These are phyloP conservation scores for Bombus ignitus DNA, from an alignment of 1,140 invertebrate genomes.

Conservation along the genomic window DNA sequence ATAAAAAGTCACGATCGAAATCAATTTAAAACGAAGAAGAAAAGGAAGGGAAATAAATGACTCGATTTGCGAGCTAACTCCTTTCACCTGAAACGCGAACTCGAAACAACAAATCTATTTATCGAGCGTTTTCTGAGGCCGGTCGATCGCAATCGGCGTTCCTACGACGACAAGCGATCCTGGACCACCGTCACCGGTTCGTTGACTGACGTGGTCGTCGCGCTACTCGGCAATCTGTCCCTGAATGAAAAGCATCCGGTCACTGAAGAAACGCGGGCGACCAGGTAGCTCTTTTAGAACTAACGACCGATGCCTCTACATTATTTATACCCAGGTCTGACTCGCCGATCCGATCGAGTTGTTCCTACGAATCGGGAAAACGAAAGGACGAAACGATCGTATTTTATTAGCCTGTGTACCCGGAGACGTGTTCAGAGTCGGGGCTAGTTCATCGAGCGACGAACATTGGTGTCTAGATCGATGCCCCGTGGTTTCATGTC, in stretches of 20 bases:
- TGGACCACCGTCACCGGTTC: constrained; percentile 36
- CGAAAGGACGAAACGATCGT: constrained; percentile 55
- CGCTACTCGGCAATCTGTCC: constrained; percentile 58
- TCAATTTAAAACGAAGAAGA: neutral
- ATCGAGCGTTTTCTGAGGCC: neutral
- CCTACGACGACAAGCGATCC: constrained; percentile 15
- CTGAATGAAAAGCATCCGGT: constrained; percentile 50
- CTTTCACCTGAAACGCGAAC: constrained; percentile 1
- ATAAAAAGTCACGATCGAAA: too few species aligned
- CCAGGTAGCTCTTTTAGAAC: constrained; percentile 57
- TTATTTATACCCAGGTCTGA: constrained; percentile 61
- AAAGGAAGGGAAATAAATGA: neutral
- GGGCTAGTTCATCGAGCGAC: constrained; percentile 10
- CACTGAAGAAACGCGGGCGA: constrained; percentile 48
- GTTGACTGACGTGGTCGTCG: constrained; percentile 31
- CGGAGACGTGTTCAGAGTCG: constrained; percentile 11
- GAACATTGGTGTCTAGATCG: constrained; percentile 1
- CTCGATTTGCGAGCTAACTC: neutral
- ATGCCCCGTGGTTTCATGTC: neutral
- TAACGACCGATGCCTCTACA: constrained; percentile 66
- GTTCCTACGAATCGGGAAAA: constrained; percentile 64
- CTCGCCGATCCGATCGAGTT: constrained; percentile 34
- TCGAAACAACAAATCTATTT: constrained; percentile 32
- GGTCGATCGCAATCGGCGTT: constrained; percentile 35
- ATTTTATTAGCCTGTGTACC: constrained; percentile 56